Percentiles rank a stretch among this genome's conserved stretches.
Conservation (phyloP, 1,140 invertebrate genomes). For the Lepidurus couesii region DNA sequence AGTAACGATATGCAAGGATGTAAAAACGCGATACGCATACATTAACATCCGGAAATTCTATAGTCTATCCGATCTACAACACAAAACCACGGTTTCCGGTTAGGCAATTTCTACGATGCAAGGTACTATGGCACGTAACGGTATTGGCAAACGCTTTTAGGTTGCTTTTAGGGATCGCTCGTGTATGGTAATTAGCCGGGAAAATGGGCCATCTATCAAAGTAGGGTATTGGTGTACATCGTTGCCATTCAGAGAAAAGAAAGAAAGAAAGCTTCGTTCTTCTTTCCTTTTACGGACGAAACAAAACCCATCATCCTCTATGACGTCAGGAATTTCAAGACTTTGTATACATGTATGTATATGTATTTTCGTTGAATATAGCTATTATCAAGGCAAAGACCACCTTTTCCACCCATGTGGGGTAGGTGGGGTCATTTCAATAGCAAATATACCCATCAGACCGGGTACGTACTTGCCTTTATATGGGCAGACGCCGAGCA, state of each 20-base stretch:
- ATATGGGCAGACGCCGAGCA: not conserved
- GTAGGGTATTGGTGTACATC: no score
- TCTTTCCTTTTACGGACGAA: not conserved
- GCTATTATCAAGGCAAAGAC: not conserved
- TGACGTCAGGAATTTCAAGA: conserved; percentile 6
- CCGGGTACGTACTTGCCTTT: not conserved
- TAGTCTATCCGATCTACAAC: not conserved
- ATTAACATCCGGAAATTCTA: not conserved
- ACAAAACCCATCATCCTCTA: not conserved
- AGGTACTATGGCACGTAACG: not conserved
- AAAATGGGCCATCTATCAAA: no score
- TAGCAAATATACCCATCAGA: not conserved
- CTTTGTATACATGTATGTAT: not conserved
- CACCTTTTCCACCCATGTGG: not conserved
- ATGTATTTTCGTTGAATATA: not conserved
- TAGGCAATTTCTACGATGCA: not conserved
- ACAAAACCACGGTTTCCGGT: not conserved
- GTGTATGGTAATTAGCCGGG: no score
- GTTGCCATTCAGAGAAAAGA: not conserved
- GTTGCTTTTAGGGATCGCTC: not conserved
- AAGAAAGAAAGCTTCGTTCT: not conserved
- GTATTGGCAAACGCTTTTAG: not conserved
- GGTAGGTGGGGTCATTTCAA: not conserved
- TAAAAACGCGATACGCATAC: not conserved
- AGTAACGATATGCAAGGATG: not conserved